phyloP scores from a whole-genome alignment of 2,888 invertebrate species.

The Hirtodrosophila alboralis region DNA sequence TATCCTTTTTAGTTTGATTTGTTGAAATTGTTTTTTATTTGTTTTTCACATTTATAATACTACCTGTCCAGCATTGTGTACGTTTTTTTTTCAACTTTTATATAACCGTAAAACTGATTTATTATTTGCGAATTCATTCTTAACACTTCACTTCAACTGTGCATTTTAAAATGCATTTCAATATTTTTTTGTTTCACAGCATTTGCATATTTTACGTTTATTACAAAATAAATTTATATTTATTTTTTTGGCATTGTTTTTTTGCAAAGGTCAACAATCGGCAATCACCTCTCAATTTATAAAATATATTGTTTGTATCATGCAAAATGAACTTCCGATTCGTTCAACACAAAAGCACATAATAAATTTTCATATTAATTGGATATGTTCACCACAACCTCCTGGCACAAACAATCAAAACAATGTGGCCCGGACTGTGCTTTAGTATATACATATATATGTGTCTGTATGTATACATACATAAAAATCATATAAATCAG shows the following conservation, averaged over 20 bases:
- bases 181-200: constrained; percentile 1
- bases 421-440: not conserved
- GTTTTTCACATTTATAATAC: too few relatives aligned
- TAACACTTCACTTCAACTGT: constrained; percentile 16
- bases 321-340: constrained; percentile 56
- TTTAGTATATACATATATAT: constrained; percentile 7
- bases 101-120: not conserved
- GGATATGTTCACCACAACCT: constrained; percentile 41
- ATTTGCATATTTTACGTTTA: constrained; percentile 28
- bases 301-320: constrained; percentile 31
- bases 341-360: constrained; percentile 29
- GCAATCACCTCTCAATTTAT: constrained; percentile 27
- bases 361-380: constrained; percentile 62
- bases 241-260: constrained; percentile 4
- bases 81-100: too few relatives aligned
- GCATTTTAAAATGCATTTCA: constrained; percentile 23
- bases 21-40: too few relatives aligned
- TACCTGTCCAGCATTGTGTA: too few relatives aligned
- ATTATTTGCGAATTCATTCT: constrained; percentile 7
- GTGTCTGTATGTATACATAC: not conserved
- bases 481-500: constrained; percentile 28
- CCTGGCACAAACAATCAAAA: constrained; percentile 1
- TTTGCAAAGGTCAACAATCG: constrained; percentile 21
- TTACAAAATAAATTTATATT: constrained; percentile 2
- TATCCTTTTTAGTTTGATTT: too few relatives aligned